Evolutionary conservation across 1,140 invertebrate species (phyloP).

Genomic region (Rhopalosiphum maidis): DNA sequence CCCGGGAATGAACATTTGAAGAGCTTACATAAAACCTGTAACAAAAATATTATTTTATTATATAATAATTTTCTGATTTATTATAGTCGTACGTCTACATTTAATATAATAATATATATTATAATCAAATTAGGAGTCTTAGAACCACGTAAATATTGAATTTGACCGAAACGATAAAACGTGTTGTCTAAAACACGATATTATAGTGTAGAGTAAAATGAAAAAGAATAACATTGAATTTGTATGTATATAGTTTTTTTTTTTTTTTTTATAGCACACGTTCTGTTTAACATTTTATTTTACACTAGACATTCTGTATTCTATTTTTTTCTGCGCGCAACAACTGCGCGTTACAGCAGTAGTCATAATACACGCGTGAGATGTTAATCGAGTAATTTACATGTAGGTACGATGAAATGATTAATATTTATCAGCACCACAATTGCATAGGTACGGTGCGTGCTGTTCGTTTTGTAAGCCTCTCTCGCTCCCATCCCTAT

Average conservation of each 20-base stretch:
- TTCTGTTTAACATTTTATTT: not conserved
- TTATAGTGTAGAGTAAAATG: not conserved
- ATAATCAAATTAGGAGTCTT: no score
- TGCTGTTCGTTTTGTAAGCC: not conserved
- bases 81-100: no score
- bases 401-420: not conserved
- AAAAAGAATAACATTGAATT: not conserved
- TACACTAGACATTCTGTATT: not conserved
- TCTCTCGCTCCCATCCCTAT: not conserved
- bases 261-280: not conserved
- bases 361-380: not conserved
- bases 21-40: not conserved
- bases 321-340: not conserved
- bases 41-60: not conserved
- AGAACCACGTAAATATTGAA: not conserved
- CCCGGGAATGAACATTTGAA: not conserved
- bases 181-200: not conserved
- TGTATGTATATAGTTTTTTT: not conserved
- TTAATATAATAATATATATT: no score
- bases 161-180: not conserved
- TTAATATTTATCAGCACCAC: constrained; percentile 29
- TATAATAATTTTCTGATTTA: not conserved
- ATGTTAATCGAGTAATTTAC: constrained; percentile 45
- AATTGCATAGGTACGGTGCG: not conserved
- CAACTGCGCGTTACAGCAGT: not conserved